phyloP scores from a whole-genome alignment of 30 jellyfish, hydroid and myxozoan genomes.

The Sanderia malayensis region DNA sequence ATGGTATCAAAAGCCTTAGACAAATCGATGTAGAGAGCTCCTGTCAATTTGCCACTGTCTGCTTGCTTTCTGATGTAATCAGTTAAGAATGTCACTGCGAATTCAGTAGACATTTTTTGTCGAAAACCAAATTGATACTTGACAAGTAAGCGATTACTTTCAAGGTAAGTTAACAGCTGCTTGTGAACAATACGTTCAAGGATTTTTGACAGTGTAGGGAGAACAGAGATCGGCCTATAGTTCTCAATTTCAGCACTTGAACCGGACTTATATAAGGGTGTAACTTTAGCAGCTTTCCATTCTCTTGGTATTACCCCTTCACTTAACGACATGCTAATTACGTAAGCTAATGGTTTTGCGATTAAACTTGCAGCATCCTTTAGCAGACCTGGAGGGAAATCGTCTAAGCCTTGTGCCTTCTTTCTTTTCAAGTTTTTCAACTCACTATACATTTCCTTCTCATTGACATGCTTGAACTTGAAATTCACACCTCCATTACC shows the following conservation, averaged over 20 bases:
- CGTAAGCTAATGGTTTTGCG: constrained; percentile 28
- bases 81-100: constrained; percentile 53
- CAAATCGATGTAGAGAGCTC: constrained; percentile 35
- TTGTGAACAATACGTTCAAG: constrained; percentile 47
- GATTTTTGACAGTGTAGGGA: constrained; percentile 58
- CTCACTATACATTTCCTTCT: constrained; percentile 28
- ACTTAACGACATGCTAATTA: constrained; percentile 9
- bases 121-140: constrained; percentile 62
- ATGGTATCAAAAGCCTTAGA: constrained; percentile 40
- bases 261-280: constrained; percentile 52
- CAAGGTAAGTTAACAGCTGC: constrained; percentile 64
- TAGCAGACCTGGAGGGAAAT: constrained; percentile 46
- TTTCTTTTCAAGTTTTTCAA: constrained; percentile 27
- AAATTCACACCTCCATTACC: too few relatives aligned
- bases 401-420: constrained; percentile 46
- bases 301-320: constrained; percentile 53
- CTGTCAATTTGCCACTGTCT: constrained; percentile 46
- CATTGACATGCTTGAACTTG: constrained; percentile 34
- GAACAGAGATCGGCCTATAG: constrained; percentile 63
- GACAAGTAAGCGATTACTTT: constrained; percentile 46
- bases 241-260: constrained; percentile 29
- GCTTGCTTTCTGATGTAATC: constrained; percentile 51
- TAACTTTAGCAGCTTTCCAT: constrained; percentile 59
- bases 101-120: constrained; percentile 52
- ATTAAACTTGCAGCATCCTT: constrained; percentile 36